Evolutionary conservation across 53 echinoderm and acorn worm species (phyloP).

Genomic region (Arbacia lixula): DNA sequence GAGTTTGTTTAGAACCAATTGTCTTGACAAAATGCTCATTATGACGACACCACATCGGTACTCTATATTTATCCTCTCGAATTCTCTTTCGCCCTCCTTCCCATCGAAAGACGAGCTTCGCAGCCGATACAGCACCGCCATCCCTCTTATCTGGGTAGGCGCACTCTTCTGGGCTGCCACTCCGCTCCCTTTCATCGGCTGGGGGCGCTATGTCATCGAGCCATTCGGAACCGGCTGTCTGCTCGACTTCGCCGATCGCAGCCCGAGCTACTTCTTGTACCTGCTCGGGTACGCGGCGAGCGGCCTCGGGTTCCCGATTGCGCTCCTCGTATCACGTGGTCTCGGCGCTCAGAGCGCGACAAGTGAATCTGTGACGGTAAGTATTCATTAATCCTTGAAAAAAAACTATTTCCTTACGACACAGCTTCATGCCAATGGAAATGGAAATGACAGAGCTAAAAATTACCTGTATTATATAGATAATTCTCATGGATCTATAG

Average conservation of each 20-base stretch:
- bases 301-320: slow-evolving; percentile 64
- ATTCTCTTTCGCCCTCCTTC: too few species aligned
- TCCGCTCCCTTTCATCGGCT: slow-evolving; percentile 65
- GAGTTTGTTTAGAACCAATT: too few species aligned
- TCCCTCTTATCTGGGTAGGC: slow-evolving; percentile 69
- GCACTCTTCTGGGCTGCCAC: slow-evolving; percentile 77
- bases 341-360: slow-evolving; percentile 8
- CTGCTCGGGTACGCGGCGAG: slow-evolving; percentile 47
- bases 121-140: slow-evolving; percentile 5
- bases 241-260: slow-evolving; percentile 66
- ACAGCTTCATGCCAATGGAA: too few species aligned
- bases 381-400: too few species aligned
- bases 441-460: too few species aligned
- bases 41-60: too few species aligned
- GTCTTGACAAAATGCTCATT: too few species aligned
- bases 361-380: slow-evolving; percentile 17
- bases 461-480: too few species aligned
- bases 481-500: too few species aligned
- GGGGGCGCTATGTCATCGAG: slow-evolving; percentile 82
- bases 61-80: too few species aligned
- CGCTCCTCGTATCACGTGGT: slow-evolving; percentile 43
- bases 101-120: slow-evolving; percentile 1
- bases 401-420: too few species aligned
- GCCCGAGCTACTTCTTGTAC: slow-evolving; percentile 54
- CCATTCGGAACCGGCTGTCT: slow-evolving; percentile 73